Conservation (phyloP, 2,113 vertebrate genomes). For the Sapajus apella region DNA sequence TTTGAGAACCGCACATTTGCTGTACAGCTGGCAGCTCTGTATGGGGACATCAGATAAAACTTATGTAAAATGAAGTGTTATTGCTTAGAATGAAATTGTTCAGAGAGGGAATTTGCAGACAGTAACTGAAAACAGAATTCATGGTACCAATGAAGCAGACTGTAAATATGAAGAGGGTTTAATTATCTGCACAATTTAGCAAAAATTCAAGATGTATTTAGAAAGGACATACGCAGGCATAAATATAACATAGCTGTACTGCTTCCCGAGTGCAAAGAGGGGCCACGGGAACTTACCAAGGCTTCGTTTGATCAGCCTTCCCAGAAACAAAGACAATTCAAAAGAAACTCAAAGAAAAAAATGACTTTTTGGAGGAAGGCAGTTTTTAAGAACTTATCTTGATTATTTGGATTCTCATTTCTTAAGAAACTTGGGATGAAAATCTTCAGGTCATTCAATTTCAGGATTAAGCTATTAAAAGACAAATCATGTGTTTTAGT, state of each 20-base stretch:
- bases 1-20: conserved; percentile 95
- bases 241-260: background rate
- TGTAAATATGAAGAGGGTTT: conserved; percentile 87
- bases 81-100: conserved; percentile 90
- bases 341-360: background rate
- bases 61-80: conserved; percentile 90
- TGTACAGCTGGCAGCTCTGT: conserved; percentile 98
- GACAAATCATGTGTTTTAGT: conserved; percentile 16
- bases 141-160: conserved; percentile 85
- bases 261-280: background rate
- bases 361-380: background rate
- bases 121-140: conserved; percentile 87
- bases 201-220: conserved; percentile 83
- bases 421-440: background rate
- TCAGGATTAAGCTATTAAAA: background rate
- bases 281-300: fast-evolving
- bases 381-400: background rate
- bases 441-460: background rate
- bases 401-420: background rate
- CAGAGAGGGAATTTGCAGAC: conserved; percentile 87
- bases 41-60: conserved; percentile 93
- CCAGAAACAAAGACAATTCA: background rate
- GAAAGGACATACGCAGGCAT: conserved; percentile 69
- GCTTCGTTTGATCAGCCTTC: background rate
- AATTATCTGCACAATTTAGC: conserved; percentile 88